Base-by-base conservation (phyloP, 2,888 invertebrate species). In the Chouioia cunea region DNA sequence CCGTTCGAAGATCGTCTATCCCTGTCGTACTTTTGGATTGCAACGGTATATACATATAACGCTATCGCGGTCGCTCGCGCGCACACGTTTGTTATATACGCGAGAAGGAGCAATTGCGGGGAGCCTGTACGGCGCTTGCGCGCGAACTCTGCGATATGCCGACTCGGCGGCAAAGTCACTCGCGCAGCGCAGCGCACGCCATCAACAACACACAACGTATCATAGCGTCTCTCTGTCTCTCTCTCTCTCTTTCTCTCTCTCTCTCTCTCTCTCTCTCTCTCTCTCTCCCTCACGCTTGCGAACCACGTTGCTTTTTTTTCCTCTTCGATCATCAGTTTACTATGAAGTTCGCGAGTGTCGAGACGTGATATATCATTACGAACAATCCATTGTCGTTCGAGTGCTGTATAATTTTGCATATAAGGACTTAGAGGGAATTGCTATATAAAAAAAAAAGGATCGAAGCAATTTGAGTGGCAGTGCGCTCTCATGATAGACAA, bases 101-200 rank as follows among this genome's bases (percentile, higher is more conserved):
- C 22, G 8, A 18, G 50, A 16, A 23, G 23, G 54, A 18, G 54
- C 22, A 23, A 18, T n/a, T 16, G 50, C 36, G 36, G 36, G 36
- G 36, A 36, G 36, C 36, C 36, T 12, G 36, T 36, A 83, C 78
- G 6, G 36, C 36, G 36, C 36, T 36, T 36, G 84, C 85, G 84
- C 79, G 78, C 77, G 79, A 77, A 79, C 79, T 77, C 82, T 36
- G 81, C 83, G 84, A 81, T 80, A 81, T 79, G 79, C 79, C 81
- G 78, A 22, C 79, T 81, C 80, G 80, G 83, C 81, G 82, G 80
- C 77, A 80, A 82, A 72, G 72, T 72, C 71, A 85, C 84, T 85
- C 84, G 85, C 83, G 84, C 82, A 82, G 82, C 82, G 84, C 81
- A 83, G 83, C 79, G 85, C 84, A 84, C 81, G 84, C 81, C 80